Evolutionary conservation across 2,797 vertebrate genomes (phyloP), one percentile per base, ranked within the genome.

Genomic region (Huso huso): DNA sequence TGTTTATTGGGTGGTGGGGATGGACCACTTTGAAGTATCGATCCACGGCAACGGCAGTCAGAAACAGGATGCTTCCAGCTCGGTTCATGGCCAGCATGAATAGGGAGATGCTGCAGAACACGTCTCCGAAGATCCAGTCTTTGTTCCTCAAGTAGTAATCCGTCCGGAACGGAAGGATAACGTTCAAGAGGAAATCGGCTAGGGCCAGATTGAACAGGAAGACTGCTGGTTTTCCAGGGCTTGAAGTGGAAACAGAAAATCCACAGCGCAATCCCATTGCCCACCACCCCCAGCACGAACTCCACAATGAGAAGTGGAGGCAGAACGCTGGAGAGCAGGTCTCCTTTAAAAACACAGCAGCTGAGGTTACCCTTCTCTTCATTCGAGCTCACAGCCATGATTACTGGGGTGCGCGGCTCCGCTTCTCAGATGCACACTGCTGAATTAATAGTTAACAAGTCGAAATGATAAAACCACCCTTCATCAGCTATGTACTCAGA

Each of bases 1-100:
- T 77, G 71, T 89, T 92, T 66, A 87, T 12, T 1, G 59, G 1
- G 18, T 90, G 84, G 63, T 88, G 81, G 1, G 90, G 83, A 66
- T 87, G 83, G 68, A 90, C 81, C 69, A 89, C 86, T 12, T 83
- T 84, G 79, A 91, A 81, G 75, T 89, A 93, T 51, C 83, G 81
- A 75, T 91, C 86, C 72, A 82, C 55, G 0, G 86, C 83, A 7
- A 92, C 84, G 11, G 80, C 77, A 5, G 85, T 79, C 48, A 92
- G 76, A 78, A 92, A 91, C 61, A 83, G 61, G 7, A 81, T 77
- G 70, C 80, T 90, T 0, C 82, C 83, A 0, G 76, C 83, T 55
- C 89, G 81, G 72, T 87, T 93, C 76, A 79, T 69, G 48, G 87
- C 78, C 73, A 90, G 8, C 82, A 85, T 81, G 74, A 91, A 90